Evolutionary conservation across 2,797 vertebrate species (phyloP).

Genomic region (Tenualosa thibaudeaui): DNA sequence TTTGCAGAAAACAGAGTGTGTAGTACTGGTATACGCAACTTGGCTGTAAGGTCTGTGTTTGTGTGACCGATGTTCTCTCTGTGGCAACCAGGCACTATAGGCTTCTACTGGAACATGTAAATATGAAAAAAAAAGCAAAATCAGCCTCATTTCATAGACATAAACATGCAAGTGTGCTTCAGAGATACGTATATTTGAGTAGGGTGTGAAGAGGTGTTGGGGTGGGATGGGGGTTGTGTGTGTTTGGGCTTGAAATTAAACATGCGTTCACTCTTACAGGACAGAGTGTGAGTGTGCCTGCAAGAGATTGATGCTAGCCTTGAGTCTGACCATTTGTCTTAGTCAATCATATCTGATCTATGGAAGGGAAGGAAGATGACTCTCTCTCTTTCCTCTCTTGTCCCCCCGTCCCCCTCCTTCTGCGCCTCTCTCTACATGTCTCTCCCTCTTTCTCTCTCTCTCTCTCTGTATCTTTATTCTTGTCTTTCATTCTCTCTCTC

Average conservation of each 20-base stretch:
- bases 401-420: not conserved
- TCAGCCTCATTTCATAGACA: not conserved
- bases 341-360: conserved; percentile 72
- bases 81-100: not conserved
- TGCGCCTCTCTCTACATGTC: not conserved
- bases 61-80: not conserved
- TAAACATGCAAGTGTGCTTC: not conserved
- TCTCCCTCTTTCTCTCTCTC: not conserved
- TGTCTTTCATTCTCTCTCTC: not conserved
- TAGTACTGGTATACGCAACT: not conserved
- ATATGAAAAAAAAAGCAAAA: not conserved
- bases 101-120: not conserved
- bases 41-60: not conserved
- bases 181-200: not conserved
- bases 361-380: conserved; percentile 30
- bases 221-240: not conserved
- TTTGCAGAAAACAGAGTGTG: not conserved
- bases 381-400: not conserved
- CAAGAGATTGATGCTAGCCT: conserved; percentile 66
- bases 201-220: not conserved
- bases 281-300: not conserved
- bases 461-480: not conserved
- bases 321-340: conserved; percentile 62
- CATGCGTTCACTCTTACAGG: not conserved
- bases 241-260: not conserved